Base-by-base conservation (phyloP, 2,797 vertebrate species). In the Argentina silus region DNA sequence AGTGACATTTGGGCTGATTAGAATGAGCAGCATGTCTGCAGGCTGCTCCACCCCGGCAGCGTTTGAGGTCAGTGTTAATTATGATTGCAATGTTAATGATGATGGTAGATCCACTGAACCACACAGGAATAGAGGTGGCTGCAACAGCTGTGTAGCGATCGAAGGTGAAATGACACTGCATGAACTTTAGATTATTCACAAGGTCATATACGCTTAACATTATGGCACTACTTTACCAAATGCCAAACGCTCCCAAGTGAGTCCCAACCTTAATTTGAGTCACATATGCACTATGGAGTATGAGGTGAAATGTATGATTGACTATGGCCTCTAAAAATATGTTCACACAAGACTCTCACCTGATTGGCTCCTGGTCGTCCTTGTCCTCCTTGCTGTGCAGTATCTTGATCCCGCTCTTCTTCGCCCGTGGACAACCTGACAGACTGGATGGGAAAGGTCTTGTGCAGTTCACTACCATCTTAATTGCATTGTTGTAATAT, bases 341-440 rank as follows among this genome's bases (percentile, higher is more conserved):
- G 72, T 60, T 65, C 70, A 11, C 15, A 17, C 10, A n/a, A 21
- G 61, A 23, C 45, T 11, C 87, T 84, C 85, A 98, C 98, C 97
- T 98, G 93, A 99, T 98, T 36, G 97, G 96, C 80, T 99, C 98
- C 91, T 98, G 97, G 85, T 99, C 98, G 70, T 99, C 98, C 72
- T 98, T 99, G 87, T 99, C 97, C 78, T 99, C 97, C 90, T 99
- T 99, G 92, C 95, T 98, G 93, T 99, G 98, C 71, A 97, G 94
- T 90, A 98, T 96, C 91, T 98, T 96, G 88, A 99, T 96, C 74
- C 97, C 97, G 45, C 97, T 98, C 87, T 98, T 98, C 93, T 99
- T 99, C 79, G 98, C 98, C 87, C 98, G 91, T 0, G 98, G 98
- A 90, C 98, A 99, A 56, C 98, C 98, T 79, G 98, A 99, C 91